Conservation (phyloP, 1,140 invertebrate species). For the Papilio helenus region DNA sequence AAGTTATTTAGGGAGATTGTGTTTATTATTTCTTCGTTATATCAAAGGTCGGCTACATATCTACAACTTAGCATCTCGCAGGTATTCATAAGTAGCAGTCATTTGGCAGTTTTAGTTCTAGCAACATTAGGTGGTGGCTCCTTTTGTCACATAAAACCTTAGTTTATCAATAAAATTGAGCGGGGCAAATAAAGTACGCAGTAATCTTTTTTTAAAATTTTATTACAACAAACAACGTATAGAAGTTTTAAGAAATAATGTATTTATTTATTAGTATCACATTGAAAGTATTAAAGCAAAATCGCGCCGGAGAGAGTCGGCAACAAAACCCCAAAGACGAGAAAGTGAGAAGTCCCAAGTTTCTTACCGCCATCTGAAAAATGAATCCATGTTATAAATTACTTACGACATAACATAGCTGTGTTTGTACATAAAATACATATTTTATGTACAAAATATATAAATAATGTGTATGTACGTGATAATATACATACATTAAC, state of each 20-base stretch:
- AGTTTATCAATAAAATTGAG: neutral
- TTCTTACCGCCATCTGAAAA: constrained; percentile 7
- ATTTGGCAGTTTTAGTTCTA: too few species aligned
- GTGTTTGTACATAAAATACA: neutral
- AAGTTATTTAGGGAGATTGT: too few species aligned
- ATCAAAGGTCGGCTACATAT: neutral
- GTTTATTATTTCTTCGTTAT: neutral
- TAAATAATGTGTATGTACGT: too few species aligned
- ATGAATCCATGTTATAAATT: neutral
- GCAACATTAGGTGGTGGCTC: too few species aligned
- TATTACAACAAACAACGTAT: constrained; percentile 11
- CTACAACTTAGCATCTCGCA: neutral
- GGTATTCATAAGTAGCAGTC: too few species aligned
- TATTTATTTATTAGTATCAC: constrained; percentile 22
- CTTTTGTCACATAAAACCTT: neutral
- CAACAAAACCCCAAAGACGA: constrained; percentile 1
- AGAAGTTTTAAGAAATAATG: constrained; percentile 23
- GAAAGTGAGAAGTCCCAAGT: neutral
- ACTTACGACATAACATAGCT: neutral
- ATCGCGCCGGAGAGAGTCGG: neutral
- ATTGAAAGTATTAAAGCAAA: constrained; percentile 14
- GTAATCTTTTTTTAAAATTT: neutral
- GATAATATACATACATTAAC: too few species aligned
- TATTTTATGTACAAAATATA: too few species aligned
- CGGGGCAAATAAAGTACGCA: neutral